Evolutionary conservation across 2,888 invertebrate genomes (phyloP).

Genomic region (Meteorus colon): DNA sequence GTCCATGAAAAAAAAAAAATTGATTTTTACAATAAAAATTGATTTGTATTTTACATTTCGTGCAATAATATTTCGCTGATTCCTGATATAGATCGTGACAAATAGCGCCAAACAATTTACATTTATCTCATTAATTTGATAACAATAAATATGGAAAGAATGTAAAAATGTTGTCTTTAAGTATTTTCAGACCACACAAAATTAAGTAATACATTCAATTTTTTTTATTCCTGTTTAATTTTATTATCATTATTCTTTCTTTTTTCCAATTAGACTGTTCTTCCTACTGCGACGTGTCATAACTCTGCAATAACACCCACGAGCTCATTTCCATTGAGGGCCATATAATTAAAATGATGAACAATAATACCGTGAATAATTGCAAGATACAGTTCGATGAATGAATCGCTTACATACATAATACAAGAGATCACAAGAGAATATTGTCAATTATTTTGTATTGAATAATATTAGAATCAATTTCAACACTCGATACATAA

Average conservation of each 20-base stretch:
- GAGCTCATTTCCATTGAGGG: slow-evolving; percentile 26
- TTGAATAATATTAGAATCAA: background rate
- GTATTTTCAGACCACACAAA: too few species aligned
- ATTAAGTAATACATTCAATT: too few species aligned
- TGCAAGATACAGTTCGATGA: slow-evolving; percentile 48
- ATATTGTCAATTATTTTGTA: slow-evolving; percentile 14
- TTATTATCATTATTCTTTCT: slow-evolving; percentile 1
- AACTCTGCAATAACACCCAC: slow-evolving; percentile 25
- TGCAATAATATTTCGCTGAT: too few species aligned
- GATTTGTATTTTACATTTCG: too few species aligned
- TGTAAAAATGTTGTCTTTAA: too few species aligned
- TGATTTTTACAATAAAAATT: too few species aligned
- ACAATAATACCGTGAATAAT: slow-evolving; percentile 44
- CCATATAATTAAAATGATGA: slow-evolving; percentile 47
- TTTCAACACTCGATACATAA: background rate
- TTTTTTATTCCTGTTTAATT: background rate
- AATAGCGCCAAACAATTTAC: too few species aligned
- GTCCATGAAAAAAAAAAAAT: background rate
- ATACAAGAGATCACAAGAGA: background rate
- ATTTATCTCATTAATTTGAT: too few species aligned
- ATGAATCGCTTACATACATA: slow-evolving; percentile 27
- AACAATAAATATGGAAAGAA: too few species aligned
- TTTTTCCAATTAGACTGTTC: background rate
- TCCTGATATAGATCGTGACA: too few species aligned
- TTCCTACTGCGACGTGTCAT: slow-evolving; percentile 20